Conservation (phyloP, 1,140 invertebrate genomes). For the Ooceraea biroi region DNA sequence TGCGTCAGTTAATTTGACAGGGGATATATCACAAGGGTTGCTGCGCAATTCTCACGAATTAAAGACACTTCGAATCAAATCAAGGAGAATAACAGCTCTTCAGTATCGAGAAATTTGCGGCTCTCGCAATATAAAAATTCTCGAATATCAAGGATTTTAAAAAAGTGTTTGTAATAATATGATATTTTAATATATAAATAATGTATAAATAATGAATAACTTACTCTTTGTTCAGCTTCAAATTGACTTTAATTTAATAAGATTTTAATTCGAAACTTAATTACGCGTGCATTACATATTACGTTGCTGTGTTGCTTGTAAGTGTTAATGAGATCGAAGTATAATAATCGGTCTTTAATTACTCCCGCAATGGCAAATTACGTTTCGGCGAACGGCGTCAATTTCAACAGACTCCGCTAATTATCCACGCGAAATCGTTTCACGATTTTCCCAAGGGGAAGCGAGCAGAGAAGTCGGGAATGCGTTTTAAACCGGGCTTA, state of each 20-base stretch:
- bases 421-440: constrained; percentile 19
- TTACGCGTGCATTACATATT: neutral
- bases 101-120: constrained; percentile 28
- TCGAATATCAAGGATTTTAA: neutral
- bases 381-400: neutral
- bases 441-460: neutral
- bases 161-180: neutral
- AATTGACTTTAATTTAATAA: neutral
- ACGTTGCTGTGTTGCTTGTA: neutral
- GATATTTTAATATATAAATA: constrained; percentile 4
- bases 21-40: neutral
- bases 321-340: neutral
- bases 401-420: constrained; percentile 12
- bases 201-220: no score
- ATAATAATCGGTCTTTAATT: constrained; percentile 38
- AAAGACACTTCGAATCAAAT: constrained; percentile 11
- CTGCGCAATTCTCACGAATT: constrained; percentile 11
- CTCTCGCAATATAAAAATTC: constrained; percentile 11
- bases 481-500: constrained; percentile 31
- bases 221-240: neutral
- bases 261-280: constrained; percentile 14
- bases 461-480: constrained; percentile 1
- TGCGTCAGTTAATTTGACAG: constrained; percentile 1
- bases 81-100: neutral
- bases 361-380: constrained; percentile 35